These are phyloP conservation scores for Paedocypris sp. DNA, from an alignment of 2,113 vertebrate genomes.

Conservation along the genomic window DNA sequence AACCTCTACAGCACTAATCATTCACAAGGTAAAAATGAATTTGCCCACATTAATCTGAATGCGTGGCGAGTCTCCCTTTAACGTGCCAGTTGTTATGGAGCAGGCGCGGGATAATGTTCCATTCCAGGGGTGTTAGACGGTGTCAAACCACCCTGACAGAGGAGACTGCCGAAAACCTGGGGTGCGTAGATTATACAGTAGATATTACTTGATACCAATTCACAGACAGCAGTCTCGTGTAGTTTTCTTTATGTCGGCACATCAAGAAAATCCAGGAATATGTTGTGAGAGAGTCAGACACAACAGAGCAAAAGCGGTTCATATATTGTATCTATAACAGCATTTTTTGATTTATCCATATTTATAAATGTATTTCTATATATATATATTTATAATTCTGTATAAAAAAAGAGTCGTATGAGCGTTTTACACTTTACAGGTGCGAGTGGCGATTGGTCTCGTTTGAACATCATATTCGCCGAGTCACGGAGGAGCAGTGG, in stretches of 20 bases:
- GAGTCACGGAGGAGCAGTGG: neutral
- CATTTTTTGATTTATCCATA: slow-evolving; percentile 65
- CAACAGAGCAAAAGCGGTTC: slow-evolving; percentile 72
- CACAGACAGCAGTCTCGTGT: slow-evolving; percentile 75
- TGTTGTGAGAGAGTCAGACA: slow-evolving; percentile 63
- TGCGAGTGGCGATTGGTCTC: slow-evolving; percentile 46
- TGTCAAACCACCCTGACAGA: slow-evolving; percentile 1
- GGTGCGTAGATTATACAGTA: slow-evolving; percentile 72
- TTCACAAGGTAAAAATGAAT: slow-evolving; percentile 86
- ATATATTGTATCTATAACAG: slow-evolving; percentile 64
- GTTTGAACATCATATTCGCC: neutral
- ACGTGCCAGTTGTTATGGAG: slow-evolving; percentile 2
- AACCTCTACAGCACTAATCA: slow-evolving; percentile 82
- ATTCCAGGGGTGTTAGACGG: neutral
- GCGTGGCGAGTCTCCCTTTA: slow-evolving; percentile 17
- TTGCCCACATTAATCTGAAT: slow-evolving; percentile 11
- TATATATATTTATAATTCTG: slow-evolving; percentile 59
- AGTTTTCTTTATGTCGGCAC: slow-evolving; percentile 66
- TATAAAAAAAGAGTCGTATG: slow-evolving; percentile 64
- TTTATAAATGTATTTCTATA: slow-evolving; percentile 55
- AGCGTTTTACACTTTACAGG: slow-evolving; percentile 67
- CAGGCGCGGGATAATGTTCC: neutral
- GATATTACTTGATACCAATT: slow-evolving; percentile 68
- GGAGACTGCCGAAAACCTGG: slow-evolving; percentile 13
- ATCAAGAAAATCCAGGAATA: slow-evolving; percentile 67